Evolutionary conservation across 1,140 invertebrate species (phyloP), one percentile per base, ranked within the genome.

Genomic region (Papilio dardanus): DNA sequence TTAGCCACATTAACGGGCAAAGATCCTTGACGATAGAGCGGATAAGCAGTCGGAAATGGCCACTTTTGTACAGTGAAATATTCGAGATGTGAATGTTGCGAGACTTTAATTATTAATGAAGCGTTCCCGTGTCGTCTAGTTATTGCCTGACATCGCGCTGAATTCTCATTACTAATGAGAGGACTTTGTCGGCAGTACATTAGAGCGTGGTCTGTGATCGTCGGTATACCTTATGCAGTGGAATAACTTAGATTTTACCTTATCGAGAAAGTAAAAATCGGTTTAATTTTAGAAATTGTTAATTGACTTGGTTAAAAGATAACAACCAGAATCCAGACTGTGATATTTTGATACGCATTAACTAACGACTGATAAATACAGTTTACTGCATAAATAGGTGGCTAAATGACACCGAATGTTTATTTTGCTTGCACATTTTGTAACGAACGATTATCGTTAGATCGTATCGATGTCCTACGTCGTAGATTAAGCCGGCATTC

Each of bases 161-260:
- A 78, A 77, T 82, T 81, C 82, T 88, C 86, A 86, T 86, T 83
- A 82, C 86, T 89, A 88, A 88, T 89, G 87, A 89, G 86, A 79
- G 78, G 67, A 71, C 68, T 79, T 77, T 74, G 74, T 77, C 74
- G 79, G 79, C 85, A 87, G 83, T 86, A 83, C 80, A 79, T 65
- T 33, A 77, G 77, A 77, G 77, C 76, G 74, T 71, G 75, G 82
- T 75, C 78, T 78, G 42, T 71, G 69, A 74, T 75, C 80, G 80
- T 77, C 80, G 31, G 19, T 40, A 81, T 83, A 83, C 68, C 69
- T 80, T 81, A 74, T 79, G 82, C 46, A 74, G 75, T 74, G 71
- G 66, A 58, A 65, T 12, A 30, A 68, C 74, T 81, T 76, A 77
- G 75, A 82, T 80, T 54, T 67, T 79, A 78, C 83, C 86, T 83